Conservation (phyloP, 2,113 vertebrate species). For the Verasper variegatus region DNA sequence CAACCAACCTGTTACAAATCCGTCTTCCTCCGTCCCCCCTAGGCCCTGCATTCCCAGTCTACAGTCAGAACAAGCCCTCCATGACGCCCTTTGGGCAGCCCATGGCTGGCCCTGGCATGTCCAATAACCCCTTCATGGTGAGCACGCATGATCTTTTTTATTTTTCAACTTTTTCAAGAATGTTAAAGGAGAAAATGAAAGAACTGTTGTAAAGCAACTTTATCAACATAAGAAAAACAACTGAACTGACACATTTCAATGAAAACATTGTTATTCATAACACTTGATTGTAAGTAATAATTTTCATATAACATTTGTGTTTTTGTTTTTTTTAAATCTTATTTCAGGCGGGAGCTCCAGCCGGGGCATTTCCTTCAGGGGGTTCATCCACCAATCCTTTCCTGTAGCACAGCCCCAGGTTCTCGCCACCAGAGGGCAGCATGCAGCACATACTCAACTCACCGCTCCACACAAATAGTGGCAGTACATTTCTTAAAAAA, state of each 20-base stretch:
- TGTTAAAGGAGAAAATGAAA: not conserved
- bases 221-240: slow-evolving; percentile 1
- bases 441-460: slow-evolving; percentile 91
- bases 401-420: slow-evolving; percentile 90
- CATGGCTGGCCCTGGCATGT: slow-evolving; percentile 88
- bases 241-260: not conserved
- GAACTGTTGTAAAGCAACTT: not conserved
- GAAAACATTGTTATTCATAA: not conserved
- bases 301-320: not conserved
- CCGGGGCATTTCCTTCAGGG: slow-evolving; percentile 91
- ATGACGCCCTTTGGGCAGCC: slow-evolving; percentile 91
- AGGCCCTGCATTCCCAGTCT: slow-evolving; percentile 94
- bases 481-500: slow-evolving; percentile 86
- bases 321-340: not conserved
- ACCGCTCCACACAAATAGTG: slow-evolving; percentile 86
- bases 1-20: slow-evolving; percentile 8
- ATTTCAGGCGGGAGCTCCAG: slow-evolving; percentile 89
- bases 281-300: not conserved
- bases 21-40: slow-evolving; percentile 14
- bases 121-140: slow-evolving; percentile 99
- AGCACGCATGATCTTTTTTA: slow-evolving; percentile 55
- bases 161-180: not conserved
- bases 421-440: slow-evolving; percentile 85
- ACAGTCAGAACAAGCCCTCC: slow-evolving; percentile 92
- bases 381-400: slow-evolving; percentile 97